These are phyloP conservation scores for Agrotis clavis DNA, from an alignment of 2,888 invertebrate genomes.

Conservation along the genomic window DNA sequence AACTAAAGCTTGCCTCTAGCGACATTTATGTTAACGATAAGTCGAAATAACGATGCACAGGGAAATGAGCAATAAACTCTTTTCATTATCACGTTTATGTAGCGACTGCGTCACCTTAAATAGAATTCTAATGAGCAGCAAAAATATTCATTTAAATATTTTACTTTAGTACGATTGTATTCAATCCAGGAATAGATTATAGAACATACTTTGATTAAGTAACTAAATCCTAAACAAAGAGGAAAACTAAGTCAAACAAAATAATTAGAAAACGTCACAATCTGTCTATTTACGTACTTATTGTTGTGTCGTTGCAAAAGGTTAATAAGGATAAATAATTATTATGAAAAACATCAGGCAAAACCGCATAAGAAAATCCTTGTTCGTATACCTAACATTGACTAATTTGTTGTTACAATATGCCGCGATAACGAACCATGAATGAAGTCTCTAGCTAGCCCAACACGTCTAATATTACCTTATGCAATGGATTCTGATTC, in stretches of 20 bases:
- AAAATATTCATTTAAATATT: conserved; percentile 3
- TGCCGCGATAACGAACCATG: conserved; percentile 58
- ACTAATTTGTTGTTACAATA: conserved; percentile 67
- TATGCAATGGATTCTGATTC: conserved; percentile 57
- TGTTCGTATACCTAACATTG: conserved; percentile 57
- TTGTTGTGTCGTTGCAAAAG: conserved; percentile 32
- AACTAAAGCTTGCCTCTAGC: conserved; percentile 14
- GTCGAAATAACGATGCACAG: conserved; percentile 42
- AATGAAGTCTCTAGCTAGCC: conserved; percentile 57
- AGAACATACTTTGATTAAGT: not conserved
- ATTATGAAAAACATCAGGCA: conserved; percentile 59
- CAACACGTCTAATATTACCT: conserved; percentile 52
- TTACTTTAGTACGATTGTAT: conserved; percentile 1
- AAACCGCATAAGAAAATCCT: conserved; percentile 66
- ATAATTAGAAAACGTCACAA: conserved; percentile 50
- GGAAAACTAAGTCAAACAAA: conserved; percentile 28
- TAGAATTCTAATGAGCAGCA: conserved; percentile 16
- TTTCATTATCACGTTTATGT: conserved; percentile 52
- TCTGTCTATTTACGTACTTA: conserved; percentile 54
- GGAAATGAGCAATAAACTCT: conserved; percentile 58
- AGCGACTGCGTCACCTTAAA: conserved; percentile 13
- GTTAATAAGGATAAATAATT: conserved; percentile 61
- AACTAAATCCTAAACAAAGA: conserved; percentile 4
- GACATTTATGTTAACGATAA: conserved; percentile 52
- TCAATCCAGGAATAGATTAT: conserved; percentile 8